Conservation (phyloP, 2,888 invertebrate genomes). For the Brachylomia viminalis region DNA sequence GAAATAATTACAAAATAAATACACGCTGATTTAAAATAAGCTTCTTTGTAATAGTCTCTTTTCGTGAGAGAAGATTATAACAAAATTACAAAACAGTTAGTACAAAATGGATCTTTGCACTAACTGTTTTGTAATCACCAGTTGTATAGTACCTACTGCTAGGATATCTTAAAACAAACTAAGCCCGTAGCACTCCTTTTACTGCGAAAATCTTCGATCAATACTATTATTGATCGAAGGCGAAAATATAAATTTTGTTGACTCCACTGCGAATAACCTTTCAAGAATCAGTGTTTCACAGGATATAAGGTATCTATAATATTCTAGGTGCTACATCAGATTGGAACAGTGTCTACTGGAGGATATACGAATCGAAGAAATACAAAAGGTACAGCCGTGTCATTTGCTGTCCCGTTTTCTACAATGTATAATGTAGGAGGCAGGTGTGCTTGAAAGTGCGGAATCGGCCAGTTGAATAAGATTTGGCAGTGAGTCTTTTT, state of each 20-base stretch:
- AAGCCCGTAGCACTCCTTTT: background rate
- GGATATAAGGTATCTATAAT: background rate
- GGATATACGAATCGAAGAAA: conserved; percentile 34
- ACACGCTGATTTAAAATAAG: background rate
- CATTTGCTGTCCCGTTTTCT: conserved; percentile 39
- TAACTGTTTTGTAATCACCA: background rate
- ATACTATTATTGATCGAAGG: too few species aligned
- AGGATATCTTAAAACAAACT: background rate
- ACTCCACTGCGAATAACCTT: conserved; percentile 12
- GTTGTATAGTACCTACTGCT: background rate
- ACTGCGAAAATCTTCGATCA: conserved; percentile 19
- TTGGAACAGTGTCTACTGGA: conserved; percentile 6
- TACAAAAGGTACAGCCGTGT: conserved; percentile 11
- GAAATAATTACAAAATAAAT: conserved; percentile 43
- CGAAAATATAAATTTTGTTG: conserved; percentile 11
- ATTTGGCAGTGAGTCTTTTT: conserved; percentile 48
- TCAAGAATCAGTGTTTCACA: conserved; percentile 7
- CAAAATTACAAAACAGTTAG: background rate
- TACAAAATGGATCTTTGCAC: background rate
- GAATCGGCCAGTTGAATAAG: conserved; percentile 28
- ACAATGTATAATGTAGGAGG: conserved; percentile 58
- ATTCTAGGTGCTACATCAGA: conserved; percentile 17
- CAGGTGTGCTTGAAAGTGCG: conserved; percentile 57
- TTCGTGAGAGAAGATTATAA: background rate
- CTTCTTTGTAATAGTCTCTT: background rate